Base-by-base conservation (phyloP, 2,797 vertebrate genomes). In the Sebastiscus albofasciatus region DNA sequence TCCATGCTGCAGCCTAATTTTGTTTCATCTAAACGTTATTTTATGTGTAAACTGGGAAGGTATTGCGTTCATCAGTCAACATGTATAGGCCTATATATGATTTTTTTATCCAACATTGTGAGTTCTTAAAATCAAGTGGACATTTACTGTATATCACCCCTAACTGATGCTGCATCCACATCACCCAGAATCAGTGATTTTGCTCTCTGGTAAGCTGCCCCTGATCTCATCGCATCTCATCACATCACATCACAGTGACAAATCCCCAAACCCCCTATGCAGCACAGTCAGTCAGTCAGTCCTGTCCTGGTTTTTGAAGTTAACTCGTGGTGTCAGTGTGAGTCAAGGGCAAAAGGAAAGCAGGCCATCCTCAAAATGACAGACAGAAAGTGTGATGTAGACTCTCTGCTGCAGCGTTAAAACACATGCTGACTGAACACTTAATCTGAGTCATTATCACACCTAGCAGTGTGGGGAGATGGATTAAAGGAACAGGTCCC, bases 251-350 rank as follows among this genome's bases (percentile, higher is more conserved):
- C 69, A 29, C 56, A 13, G 64, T 66, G 12, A 78, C 73, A 87
- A 70, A 74, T 84, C 82, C 70, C 73, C 67, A 72, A 80, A 68
- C 27, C 65, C 69, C 79, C 29, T 26, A 42, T 80, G 90, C 84
- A 88, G 82, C 84, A 87, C 49, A 64, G 67, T 56, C 82, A 73
- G 72, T 67, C 83, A 80, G 34, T 68, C 6, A 31, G 61, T 39
- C 49, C 33, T 39, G 58, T 75, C 85, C 86, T 83, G 77, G 39
- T 86, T 80, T 80, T 84, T 85, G 87, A 88, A 72, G 82, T 83
- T 33, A 79, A 89, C 75, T 79, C 89, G 31, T 2, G 5, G 31
- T 70, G 89, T 76, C 79, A 75, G 80, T 73, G 64, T 75, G 73
- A 83, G 74, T 90, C 85, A 89, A 92, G 88, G 90, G 61, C 49